Base-by-base conservation (phyloP, 2,113 vertebrate species). In the Smithornis capensis region DNA sequence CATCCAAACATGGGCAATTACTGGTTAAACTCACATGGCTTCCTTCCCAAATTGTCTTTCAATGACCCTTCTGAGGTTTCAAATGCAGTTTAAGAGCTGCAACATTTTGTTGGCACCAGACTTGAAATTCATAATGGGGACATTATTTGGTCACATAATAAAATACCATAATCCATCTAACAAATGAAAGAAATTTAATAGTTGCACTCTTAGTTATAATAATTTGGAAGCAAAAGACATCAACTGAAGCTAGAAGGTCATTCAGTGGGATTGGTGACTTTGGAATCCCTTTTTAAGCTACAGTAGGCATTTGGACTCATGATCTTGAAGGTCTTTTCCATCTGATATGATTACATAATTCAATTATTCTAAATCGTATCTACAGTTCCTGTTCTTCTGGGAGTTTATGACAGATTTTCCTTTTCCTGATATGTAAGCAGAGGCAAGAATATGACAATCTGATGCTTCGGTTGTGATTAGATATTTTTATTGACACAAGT, bases 101-200 rank as follows among this genome's bases (percentile, higher is more conserved):
- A 25, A 95, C 6, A 38, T 90, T 97, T 96, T 95, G 31, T 95
- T 97, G 97, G 93, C 96, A 95, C 29, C 33, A 71, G 59, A 57
- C 44, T 88, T 71, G 22, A 91, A 87, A 96, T 71, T 97, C 79
- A 84, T 95, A 97, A 97, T 94, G 78, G 87, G 33, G n/a, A 91
- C 18, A 91, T 93, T 97, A 96, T 83, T 97, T 96, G 88, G 92
- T 81, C 80, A 77, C 67, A 78, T 94, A 92, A 84, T 96, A 94
- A 97, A 97, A 92, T 27, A 87, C n/a, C 87, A 94, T 94, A 90
- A 97, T 96, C 91, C 78, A 93, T 97, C 78, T 93, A 95, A 97
- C 92, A 97, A 96, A 97, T 85, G 57, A 85, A 98, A 97, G 96
- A 89, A 12, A 45, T 56, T 79, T 96, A 97, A 96, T 84, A 74